A percentile compares a stretch with the other conserved stretches of the same genome.
Conservation (phyloP, 1,140 invertebrate genomes). For the Dendroctonus ponderosae region DNA sequence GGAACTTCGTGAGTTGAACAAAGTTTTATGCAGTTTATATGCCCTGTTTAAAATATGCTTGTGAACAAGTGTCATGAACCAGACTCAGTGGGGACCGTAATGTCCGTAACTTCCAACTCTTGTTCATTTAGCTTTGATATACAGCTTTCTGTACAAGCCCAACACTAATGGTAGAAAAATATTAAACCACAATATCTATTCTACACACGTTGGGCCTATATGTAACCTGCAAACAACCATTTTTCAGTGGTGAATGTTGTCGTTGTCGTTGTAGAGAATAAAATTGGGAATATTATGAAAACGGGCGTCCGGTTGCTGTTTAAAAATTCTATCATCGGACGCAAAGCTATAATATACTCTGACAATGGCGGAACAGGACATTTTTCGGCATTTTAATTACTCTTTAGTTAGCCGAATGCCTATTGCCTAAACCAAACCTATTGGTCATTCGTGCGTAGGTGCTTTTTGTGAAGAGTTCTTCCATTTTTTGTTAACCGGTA, state of each 20-base stretch:
- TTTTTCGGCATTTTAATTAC: constrained; percentile 12
- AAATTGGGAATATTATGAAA: constrained; percentile 10
- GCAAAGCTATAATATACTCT: neutral
- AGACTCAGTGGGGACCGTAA: no score
- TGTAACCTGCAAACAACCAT: constrained; percentile 4
- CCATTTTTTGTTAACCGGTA: constrained; percentile 4
- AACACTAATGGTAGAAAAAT: no score
- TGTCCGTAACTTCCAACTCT: no score
- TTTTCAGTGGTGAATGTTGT: neutral
- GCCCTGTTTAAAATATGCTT: no score
- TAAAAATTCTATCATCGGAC: constrained; percentile 32
- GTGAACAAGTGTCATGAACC: no score
- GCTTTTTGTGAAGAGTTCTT: constrained; percentile 13
- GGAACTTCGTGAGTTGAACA: no score
- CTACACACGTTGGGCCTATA: neutral
- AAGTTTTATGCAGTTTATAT: no score
- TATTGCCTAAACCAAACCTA: constrained; percentile 5
- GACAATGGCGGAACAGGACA: constrained; percentile 1
- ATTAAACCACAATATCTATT: no score
- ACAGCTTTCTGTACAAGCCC: no score
- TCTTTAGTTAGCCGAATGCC: constrained; percentile 4
- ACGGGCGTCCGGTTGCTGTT: constrained; percentile 16
- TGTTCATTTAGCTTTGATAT: no score
- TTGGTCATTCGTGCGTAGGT: constrained; percentile 21
- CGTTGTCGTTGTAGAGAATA: constrained; percentile 4